phyloP scores from a whole-genome alignment of 2,888 invertebrate genomes.

The Brassicogethes aeneus region DNA sequence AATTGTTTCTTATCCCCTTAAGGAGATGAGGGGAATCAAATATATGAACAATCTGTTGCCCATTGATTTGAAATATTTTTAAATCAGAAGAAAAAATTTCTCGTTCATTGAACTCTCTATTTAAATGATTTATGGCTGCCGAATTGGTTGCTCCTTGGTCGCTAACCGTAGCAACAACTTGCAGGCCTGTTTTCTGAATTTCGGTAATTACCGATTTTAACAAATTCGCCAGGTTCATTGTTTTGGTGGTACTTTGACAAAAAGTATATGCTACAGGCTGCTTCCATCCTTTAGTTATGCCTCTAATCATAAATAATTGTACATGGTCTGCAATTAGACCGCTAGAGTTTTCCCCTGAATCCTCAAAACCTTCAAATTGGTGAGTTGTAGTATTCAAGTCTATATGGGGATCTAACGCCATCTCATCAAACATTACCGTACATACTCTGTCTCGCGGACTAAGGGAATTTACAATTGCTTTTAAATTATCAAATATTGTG shows the following conservation, averaged over 20 bases:
- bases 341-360: constrained; percentile 7
- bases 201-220: constrained; percentile 4
- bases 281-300: constrained; percentile 10
- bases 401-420: constrained; percentile 6
- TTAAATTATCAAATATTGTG: constrained; percentile 6
- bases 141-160: constrained; percentile 7
- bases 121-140: constrained; percentile 7
- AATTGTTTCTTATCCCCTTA: too few relatives aligned
- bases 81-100: background rate
- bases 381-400: constrained; percentile 3
- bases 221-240: constrained; percentile 1
- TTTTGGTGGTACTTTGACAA: constrained; percentile 3
- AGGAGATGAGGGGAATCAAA: constrained; percentile 10
- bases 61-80: constrained; percentile 5
- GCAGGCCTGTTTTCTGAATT: constrained; percentile 6
- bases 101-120: background rate
- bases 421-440: constrained; percentile 10
- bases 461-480: constrained; percentile 5
- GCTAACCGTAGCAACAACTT: constrained; percentile 7
- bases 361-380: constrained; percentile 7
- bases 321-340: constrained; percentile 10
- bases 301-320: constrained; percentile 12
- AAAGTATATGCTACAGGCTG: constrained; percentile 9
- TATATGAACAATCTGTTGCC: constrained; percentile 9
- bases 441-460: constrained; percentile 4